A percentile compares a stretch with the other conserved stretches of the same genome.
Conservation (phyloP, 2,888 invertebrate species). For the Meiosimyza platycephala region DNA sequence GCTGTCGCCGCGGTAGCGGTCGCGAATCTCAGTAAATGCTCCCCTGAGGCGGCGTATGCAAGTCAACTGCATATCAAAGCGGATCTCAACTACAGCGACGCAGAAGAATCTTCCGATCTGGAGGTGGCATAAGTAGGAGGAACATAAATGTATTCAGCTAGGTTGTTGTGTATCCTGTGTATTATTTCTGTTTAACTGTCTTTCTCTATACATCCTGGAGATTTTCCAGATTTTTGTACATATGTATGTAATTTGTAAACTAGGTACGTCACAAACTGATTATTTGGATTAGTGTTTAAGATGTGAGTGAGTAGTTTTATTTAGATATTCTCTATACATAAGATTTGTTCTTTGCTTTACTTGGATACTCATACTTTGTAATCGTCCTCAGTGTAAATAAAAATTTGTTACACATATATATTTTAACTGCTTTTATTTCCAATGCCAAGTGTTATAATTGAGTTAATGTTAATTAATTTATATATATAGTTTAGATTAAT, state of each 20-base stretch:
- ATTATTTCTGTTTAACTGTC: slow-evolving; percentile 1
- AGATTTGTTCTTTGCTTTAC: too few relatives aligned
- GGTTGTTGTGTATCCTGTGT: slow-evolving; percentile 33
- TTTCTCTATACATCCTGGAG: not conserved
- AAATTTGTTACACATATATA: slow-evolving; percentile 2
- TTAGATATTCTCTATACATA: too few relatives aligned
- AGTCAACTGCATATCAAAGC: slow-evolving; percentile 62
- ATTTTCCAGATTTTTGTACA: slow-evolving; percentile 21
- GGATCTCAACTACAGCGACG: slow-evolving; percentile 71
- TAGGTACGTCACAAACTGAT: slow-evolving; percentile 1
- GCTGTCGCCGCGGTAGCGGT: slow-evolving; percentile 42
- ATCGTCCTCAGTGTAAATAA: slow-evolving; percentile 25
- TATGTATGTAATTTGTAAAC: slow-evolving; percentile 26
- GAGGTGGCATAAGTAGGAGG: slow-evolving; percentile 76
- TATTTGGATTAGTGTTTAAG: too few relatives aligned
- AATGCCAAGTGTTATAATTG: too few relatives aligned
- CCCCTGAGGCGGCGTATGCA: slow-evolving; percentile 60
- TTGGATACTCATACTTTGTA: not conserved
- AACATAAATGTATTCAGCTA: not conserved
- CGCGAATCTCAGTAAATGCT: slow-evolving; percentile 58
- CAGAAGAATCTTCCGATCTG: slow-evolving; percentile 82
- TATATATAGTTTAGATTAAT: slow-evolving; percentile 16
- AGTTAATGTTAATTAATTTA: too few relatives aligned
- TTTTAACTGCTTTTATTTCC: too few relatives aligned
- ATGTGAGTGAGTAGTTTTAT: too few relatives aligned